phyloP scores from a whole-genome alignment of 2,888 invertebrate species.

The Xanthorhoe designata region DNA sequence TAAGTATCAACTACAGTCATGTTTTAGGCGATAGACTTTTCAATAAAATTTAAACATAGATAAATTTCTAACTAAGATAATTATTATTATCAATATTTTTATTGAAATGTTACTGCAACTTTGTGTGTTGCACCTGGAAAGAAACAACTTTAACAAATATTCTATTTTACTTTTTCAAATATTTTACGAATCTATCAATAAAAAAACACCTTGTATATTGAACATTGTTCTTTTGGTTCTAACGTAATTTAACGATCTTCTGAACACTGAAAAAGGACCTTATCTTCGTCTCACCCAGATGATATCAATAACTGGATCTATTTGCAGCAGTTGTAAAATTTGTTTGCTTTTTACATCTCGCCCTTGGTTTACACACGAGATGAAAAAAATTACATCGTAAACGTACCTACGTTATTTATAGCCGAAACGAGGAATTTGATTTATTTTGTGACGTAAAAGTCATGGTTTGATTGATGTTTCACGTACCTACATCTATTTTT shows the following conservation, averaged over 20 bases:
- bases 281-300: conserved; percentile 31
- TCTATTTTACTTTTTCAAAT: too few species aligned
- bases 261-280: background rate
- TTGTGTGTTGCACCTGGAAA: too few species aligned
- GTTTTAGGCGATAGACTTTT: too few species aligned
- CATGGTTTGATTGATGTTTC: conserved; percentile 60
- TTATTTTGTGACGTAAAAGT: conserved; percentile 68
- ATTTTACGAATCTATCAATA: too few species aligned
- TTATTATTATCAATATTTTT: too few species aligned
- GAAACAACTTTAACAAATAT: too few species aligned
- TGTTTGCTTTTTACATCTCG: conserved; percentile 69
- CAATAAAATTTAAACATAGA: too few species aligned
- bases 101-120: too few species aligned
- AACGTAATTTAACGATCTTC: background rate
- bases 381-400: conserved; percentile 61
- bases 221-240: too few species aligned
- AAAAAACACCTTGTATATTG: too few species aligned
- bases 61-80: too few species aligned
- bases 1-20: too few species aligned
- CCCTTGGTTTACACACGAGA: conserved; percentile 68
- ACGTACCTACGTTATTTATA: conserved; percentile 57
- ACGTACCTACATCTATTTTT: conserved; percentile 43
- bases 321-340: conserved; percentile 71
- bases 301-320: conserved; percentile 65
- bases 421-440: conserved; percentile 62